A percentile compares a stretch with the other conserved stretches of the same genome.
phyloP scores from a whole-genome alignment of 2,797 vertebrate species.

The Mus caroli region DNA sequence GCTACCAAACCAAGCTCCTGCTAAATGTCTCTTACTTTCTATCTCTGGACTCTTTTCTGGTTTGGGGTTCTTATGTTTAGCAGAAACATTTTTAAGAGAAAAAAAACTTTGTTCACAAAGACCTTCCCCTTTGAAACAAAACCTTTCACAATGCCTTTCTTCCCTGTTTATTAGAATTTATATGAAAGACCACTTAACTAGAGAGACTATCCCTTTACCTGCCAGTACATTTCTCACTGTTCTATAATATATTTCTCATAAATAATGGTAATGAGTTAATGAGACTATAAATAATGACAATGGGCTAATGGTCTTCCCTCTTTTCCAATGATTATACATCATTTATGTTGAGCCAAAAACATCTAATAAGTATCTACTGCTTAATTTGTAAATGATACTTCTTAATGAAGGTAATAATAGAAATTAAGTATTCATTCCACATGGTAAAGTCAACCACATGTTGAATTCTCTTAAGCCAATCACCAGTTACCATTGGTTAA shows the following conservation, averaged over 20 bases:
- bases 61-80: not conserved
- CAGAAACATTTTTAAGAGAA: not conserved
- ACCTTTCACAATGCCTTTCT: constrained; percentile 16
- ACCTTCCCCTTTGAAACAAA: constrained; percentile 36
- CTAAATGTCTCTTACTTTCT: not conserved
- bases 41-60: not conserved
- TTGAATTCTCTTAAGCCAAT: constrained; percentile 7
- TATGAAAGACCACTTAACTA: constrained; percentile 31
- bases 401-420: constrained; percentile 52
- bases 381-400: constrained; percentile 22
- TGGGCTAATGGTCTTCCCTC: constrained; percentile 31
- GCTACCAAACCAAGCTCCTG: not conserved
- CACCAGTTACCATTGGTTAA: constrained; percentile 44
- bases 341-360: not conserved
- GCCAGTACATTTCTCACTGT: constrained; percentile 13
- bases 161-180: constrained; percentile 32
- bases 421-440: not conserved
- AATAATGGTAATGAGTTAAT: constrained; percentile 58
- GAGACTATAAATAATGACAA: not conserved
- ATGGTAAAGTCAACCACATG: constrained; percentile 40
- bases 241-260: constrained; percentile 2
- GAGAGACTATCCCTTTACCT: constrained; percentile 51
- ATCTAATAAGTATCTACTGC: constrained; percentile 33
- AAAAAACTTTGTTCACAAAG: constrained; percentile 15
- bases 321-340: constrained; percentile 21